Conservation (phyloP, 2,888 invertebrate species). For the Lumbricus terrestris region DNA sequence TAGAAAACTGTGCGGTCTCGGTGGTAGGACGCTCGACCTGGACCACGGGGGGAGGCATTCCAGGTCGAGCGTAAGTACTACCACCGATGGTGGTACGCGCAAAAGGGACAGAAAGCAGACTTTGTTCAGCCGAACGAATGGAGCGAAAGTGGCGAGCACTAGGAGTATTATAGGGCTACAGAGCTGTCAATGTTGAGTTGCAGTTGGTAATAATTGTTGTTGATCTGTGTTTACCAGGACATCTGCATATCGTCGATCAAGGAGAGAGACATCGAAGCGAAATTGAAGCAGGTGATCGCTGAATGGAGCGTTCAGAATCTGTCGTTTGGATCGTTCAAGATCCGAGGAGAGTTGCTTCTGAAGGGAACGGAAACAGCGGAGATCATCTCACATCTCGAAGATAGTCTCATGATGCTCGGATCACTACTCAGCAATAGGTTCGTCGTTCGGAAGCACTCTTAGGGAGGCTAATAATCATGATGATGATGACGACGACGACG, state of each 20-base stretch:
- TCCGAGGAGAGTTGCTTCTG: constrained; percentile 77
- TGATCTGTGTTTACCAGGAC: constrained; percentile 66
- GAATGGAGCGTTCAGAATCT: constrained; percentile 79
- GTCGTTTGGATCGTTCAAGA: constrained; percentile 73
- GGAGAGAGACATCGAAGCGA: constrained; percentile 86
- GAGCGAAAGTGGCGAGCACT: too few relatives aligned
- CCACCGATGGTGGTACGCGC: too few relatives aligned
- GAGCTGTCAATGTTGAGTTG: too few relatives aligned
- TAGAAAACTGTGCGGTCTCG: too few relatives aligned
- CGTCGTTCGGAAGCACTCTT: background rate
- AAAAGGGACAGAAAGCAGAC: too few relatives aligned
- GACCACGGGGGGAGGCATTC: too few relatives aligned
- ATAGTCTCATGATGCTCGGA: constrained; percentile 81
- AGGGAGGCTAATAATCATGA: too few relatives aligned
- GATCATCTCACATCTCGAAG: constrained; percentile 76
- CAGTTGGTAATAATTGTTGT: background rate
- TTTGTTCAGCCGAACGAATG: too few relatives aligned
- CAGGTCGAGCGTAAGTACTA: too few relatives aligned
- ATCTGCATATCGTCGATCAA: constrained; percentile 85
- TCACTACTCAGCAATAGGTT: constrained; percentile 81
- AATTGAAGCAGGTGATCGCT: constrained; percentile 75
- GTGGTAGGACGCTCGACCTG: too few relatives aligned
- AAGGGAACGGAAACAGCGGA: constrained; percentile 72
- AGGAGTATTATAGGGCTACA: too few relatives aligned
- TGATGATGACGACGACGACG: too few relatives aligned